Evolutionary conservation across 2,888 invertebrate genomes (phyloP).

Genomic region (Eurytoma adleriae): DNA sequence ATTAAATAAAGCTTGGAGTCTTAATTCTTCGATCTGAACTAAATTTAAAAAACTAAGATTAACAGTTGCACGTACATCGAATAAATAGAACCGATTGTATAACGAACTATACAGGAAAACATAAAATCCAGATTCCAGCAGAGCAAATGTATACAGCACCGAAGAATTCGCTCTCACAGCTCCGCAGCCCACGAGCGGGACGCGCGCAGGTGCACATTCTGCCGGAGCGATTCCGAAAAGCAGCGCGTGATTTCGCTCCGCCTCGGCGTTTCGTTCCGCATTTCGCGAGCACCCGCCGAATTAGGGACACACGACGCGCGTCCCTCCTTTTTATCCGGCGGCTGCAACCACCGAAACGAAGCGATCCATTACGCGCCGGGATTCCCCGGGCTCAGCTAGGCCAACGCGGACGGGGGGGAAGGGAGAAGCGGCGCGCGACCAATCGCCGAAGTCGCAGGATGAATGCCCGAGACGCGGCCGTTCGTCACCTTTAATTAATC

Average conservation of each 20-base stretch:
- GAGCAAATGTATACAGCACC: too few relatives aligned
- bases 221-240: neutral
- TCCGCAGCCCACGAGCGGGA: too few relatives aligned
- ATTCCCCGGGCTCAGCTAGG: neutral
- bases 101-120: too few relatives aligned
- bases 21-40: too few relatives aligned
- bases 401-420: neutral
- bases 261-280: slow-evolving; percentile 1
- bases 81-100: too few relatives aligned
- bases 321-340: neutral
- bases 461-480: slow-evolving; percentile 27
- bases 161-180: too few relatives aligned
- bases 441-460: slow-evolving; percentile 33
- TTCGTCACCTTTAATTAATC: slow-evolving; percentile 56
- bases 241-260: slow-evolving; percentile 23
- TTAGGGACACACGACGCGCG: too few relatives aligned
- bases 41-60: too few relatives aligned
- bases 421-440: slow-evolving; percentile 1
- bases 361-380: neutral
- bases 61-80: too few relatives aligned
- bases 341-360: neutral
- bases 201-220: slow-evolving; percentile 39
- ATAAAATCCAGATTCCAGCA: too few relatives aligned
- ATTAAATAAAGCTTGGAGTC: too few relatives aligned
- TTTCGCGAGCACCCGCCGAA: too few relatives aligned